phyloP scores from a whole-genome alignment of 2,113 vertebrate species.

The Laterallus jamaicensis region DNA sequence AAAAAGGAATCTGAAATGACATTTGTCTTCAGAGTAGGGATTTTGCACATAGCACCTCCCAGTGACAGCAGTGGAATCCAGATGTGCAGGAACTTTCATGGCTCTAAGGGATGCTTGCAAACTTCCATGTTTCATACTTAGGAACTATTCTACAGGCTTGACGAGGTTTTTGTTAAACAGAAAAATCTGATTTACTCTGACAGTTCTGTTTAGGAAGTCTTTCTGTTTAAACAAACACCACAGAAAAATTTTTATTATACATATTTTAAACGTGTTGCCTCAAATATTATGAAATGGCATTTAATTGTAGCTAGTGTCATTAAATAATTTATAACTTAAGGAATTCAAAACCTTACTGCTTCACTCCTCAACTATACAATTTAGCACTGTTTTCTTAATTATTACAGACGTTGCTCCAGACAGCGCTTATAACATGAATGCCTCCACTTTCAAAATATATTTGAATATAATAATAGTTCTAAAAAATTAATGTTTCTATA shows the following conservation, averaged over 20 bases:
- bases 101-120: neutral
- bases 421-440: neutral
- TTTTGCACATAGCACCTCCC: neutral
- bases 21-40: neutral
- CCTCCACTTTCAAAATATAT: neutral
- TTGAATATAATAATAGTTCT: neutral
- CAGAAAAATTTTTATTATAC: neutral
- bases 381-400: neutral
- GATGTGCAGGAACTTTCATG: neutral
- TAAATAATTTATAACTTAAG: neutral
- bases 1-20: neutral
- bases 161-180: neutral
- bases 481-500: neutral
- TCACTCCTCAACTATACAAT: neutral
- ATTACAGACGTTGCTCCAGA: neutral
- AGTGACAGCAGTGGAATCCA: fast-evolving
- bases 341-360: neutral
- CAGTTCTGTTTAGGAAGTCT: neutral
- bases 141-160: neutral
- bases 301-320: neutral
- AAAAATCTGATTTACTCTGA: neutral
- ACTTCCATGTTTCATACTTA: neutral
- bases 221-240: neutral
- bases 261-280: neutral
- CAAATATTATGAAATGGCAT: neutral